Evolutionary conservation across 2,113 vertebrate species (phyloP).

Genomic region (Acanthisitta chloris): DNA sequence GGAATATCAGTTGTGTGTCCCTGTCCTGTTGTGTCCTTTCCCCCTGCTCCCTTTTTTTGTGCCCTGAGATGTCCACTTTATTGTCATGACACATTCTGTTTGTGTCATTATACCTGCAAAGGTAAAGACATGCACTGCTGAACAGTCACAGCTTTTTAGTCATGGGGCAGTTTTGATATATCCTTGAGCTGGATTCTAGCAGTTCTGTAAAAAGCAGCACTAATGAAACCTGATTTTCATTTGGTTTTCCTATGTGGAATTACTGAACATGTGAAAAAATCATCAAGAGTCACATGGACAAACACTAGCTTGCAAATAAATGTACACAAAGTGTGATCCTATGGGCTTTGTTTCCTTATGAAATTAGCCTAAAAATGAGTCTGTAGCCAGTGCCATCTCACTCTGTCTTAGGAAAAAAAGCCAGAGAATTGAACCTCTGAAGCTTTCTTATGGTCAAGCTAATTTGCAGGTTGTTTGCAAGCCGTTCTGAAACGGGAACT

Average conservation of each 20-base stretch:
- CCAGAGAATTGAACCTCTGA: background rate
- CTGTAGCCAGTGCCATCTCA: background rate
- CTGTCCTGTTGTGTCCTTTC: background rate
- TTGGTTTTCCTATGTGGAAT: background rate
- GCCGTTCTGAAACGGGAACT: background rate
- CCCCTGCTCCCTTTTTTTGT: background rate
- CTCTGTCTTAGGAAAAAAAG: background rate
- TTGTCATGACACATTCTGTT: background rate
- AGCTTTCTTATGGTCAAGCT: background rate
- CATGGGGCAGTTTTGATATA: background rate
- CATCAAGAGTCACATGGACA: background rate
- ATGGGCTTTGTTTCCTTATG: background rate
- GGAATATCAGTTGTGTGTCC: background rate
- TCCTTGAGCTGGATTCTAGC: background rate
- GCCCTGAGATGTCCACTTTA: background rate
- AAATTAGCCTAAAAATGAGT: background rate
- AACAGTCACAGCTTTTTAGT: background rate
- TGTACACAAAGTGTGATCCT: background rate
- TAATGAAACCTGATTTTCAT: background rate
- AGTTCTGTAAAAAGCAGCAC: background rate
- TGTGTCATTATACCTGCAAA: background rate
- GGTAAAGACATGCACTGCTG: background rate
- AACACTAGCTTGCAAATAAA: background rate
- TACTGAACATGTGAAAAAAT: background rate
- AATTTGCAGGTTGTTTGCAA: background rate